A percentile compares a stretch with the other conserved stretches of the same genome.
Evolutionary conservation across 1,140 invertebrate species (phyloP).

Genomic region (Psilanteris sp.): DNA sequence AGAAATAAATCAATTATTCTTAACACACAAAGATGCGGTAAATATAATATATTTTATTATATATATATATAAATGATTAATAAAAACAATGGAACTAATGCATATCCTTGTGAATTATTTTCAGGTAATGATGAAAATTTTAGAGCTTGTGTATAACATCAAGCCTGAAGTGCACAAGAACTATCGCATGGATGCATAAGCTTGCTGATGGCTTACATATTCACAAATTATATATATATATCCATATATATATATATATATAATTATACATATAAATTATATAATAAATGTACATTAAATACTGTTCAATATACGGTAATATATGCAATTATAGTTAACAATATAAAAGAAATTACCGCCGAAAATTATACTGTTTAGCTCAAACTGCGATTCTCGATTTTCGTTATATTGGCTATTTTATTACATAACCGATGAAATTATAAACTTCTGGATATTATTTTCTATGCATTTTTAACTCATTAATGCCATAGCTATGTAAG

Average conservation of each 20-base stretch:
- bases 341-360: slow-evolving; percentile 47
- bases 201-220: slow-evolving; percentile 17
- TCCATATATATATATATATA: slow-evolving; percentile 31
- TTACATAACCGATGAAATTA: too few relatives aligned
- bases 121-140: slow-evolving; percentile 89
- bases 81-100: too few relatives aligned
- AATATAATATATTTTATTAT: slow-evolving; percentile 66
- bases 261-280: slow-evolving; percentile 41
- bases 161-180: slow-evolving; percentile 94
- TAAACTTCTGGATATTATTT: too few relatives aligned
- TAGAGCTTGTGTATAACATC: slow-evolving; percentile 92
- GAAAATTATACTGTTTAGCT: slow-evolving; percentile 64
- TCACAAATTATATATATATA: slow-evolving; percentile 41
- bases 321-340: slow-evolving; percentile 57
- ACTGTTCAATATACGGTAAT: slow-evolving; percentile 66
- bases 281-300: slow-evolving; percentile 73
- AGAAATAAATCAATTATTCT: slow-evolving; percentile 91
- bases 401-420: too few relatives aligned
- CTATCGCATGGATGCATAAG: slow-evolving; percentile 81
- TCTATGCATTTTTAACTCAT: too few relatives aligned
- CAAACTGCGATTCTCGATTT: slow-evolving; percentile 67
- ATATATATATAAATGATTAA: too few relatives aligned
- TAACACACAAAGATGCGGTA: slow-evolving; percentile 87
- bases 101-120: slow-evolving; percentile 40
- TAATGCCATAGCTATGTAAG: too few relatives aligned